Evolutionary conservation across 2,888 invertebrate species (phyloP), one percentile per base, ranked within the genome.

Genomic region (Eremobia ochroleuca): DNA sequence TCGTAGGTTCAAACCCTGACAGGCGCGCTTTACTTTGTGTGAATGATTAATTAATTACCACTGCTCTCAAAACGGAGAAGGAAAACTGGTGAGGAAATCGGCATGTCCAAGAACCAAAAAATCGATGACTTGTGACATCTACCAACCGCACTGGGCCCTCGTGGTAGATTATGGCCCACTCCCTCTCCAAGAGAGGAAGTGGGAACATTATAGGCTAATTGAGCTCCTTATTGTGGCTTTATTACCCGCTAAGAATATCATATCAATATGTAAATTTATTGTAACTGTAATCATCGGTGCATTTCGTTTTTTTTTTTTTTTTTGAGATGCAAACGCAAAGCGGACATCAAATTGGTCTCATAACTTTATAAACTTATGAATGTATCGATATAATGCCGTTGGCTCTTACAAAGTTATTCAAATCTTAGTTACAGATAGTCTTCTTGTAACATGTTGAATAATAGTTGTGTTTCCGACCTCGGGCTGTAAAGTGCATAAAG

Each of bases 401-500:
- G 59, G 70, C 43, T 67, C 55, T 73, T 31, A 71, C 25, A 64
- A 73, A 68, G 46, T 73, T 77, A 77, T 86, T 79, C 66, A 75
- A 73, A 76, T 77, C 40, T 66, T 76, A 73, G 69, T 70, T 77
- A 79, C 55, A 83, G 71, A 77, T 83, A 62, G 76, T 76, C 65
- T 67, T 70, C 73, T 75, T 76, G 43, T 70, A 49, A 43, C 76
- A 78, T 62, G 77, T 71, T 76, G 58, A 80, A 82, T 76, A 73
- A 77, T 83, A 81, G 76, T 82, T 83, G 37, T 72, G 71, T 78
- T 85, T 72, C 67, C 77, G 37, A 85, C 85, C 83, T 87, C 76
- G 74, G 72, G 76, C 80, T 79, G 81, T 83, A 82, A 85, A 81
- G 76, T 85, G 91, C 92, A 92, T 92, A 92, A 88, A 92, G 89